Evolutionary conservation across 2,888 invertebrate genomes (phyloP).

Genomic region (Hypomecis punctinalis): DNA sequence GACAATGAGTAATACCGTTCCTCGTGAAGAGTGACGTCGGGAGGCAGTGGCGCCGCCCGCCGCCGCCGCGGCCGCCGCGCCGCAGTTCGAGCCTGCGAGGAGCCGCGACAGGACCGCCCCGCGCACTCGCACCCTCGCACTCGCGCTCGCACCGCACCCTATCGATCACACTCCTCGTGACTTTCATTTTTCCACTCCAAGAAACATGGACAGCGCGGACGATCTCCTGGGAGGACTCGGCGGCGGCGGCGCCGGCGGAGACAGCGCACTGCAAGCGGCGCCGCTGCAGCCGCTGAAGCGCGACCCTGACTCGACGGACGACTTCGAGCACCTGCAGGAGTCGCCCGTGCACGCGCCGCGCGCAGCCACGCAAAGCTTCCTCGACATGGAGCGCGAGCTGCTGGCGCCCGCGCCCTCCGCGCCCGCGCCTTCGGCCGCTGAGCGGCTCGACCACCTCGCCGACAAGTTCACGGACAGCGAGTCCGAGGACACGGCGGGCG

Average conservation of each 20-base stretch:
- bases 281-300: conserved; percentile 70
- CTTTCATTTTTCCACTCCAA: conserved; percentile 50
- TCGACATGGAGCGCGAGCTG: conserved; percentile 81
- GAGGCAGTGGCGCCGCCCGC: conserved; percentile 58
- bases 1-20: conserved; percentile 81
- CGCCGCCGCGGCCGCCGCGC: conserved; percentile 46
- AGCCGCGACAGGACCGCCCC: conserved; percentile 72
- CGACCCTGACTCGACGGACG: conserved; percentile 89
- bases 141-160: conserved; percentile 62
- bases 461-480: conserved; percentile 86
- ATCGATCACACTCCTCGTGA: conserved; percentile 58
- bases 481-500: conserved; percentile 80
- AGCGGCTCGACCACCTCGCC: conserved; percentile 75
- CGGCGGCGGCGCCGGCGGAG: conserved; percentile 62
- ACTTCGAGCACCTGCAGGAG: conserved; percentile 88
- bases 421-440: conserved; percentile 69
- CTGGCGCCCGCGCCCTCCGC: conserved; percentile 61
- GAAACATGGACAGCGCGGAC: conserved; percentile 70
- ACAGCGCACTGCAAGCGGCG: conserved; percentile 24
- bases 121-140: conserved; percentile 53
- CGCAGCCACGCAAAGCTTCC: conserved; percentile 72
- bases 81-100: conserved; percentile 74
- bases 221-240: conserved; percentile 68
- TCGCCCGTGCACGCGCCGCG: conserved; percentile 62
- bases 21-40: conserved; percentile 78